Evolutionary conservation across 2,113 vertebrate species (phyloP), one percentile per base, ranked within the genome.

Genomic region (Syrmaticus mikado): DNA sequence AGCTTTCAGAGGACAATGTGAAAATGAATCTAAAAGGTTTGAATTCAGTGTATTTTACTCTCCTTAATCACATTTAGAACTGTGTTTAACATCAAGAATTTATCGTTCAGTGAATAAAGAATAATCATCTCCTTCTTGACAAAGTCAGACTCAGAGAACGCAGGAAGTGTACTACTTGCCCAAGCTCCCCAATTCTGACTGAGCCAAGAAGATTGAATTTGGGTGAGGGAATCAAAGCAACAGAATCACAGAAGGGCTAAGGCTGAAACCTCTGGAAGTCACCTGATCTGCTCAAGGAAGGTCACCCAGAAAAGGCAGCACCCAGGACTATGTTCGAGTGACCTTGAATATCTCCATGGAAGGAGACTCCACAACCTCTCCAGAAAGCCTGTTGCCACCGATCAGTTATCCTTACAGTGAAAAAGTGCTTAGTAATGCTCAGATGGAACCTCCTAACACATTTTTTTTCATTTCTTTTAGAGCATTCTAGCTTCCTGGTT

Each of bases 11-110:
- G 6, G 8, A 55, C n/a, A 82, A n/a, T 7, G 8, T 8, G 68
- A 77, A 93, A 90, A 66, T 27, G 70, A 72, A 73, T 32, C 25
- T 32, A 66, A 85, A 53, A 85, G 3, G 13, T 40, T 52, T 85
- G 25, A 85, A 79, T 48, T 76, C 43, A 53, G n/a, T 57, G 21
- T 5, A 43, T 53, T 11, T 34, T 41, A 71, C 11, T 58, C 8
- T 18, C 72, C n/a, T 71, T 45, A 43, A 61, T 19, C 5, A 45
- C 21, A 20, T 40, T 70, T 50, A 60, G 8, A 87, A 81, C 5
- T 1, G 0, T 11, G 61, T 94, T 82, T 25, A 89, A 60, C 10
- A 27, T 82, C 45, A 73, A 62, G 43, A 79, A 80, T 34, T 13
- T 45, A 15, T 18, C 70, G 34, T 16, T 60, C 13, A 76, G 57